These are phyloP conservation scores for Cepaea nemoralis DNA, from an alignment of 1,140 invertebrate genomes.

Conservation along the genomic window DNA sequence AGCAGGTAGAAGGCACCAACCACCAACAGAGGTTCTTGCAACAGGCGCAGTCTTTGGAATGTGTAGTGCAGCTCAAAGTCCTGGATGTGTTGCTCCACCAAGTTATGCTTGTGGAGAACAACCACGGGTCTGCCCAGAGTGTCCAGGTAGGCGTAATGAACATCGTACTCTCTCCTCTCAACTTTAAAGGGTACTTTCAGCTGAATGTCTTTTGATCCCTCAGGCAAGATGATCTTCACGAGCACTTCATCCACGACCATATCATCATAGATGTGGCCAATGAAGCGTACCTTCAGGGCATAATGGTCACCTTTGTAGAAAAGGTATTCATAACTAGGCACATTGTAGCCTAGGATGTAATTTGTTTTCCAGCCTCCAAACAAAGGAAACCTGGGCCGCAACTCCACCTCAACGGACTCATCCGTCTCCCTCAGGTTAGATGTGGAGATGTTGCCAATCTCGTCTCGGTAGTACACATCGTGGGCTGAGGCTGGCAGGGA, in stretches of 20 bases:
- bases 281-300: slow-evolving; percentile 88
- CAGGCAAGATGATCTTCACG: slow-evolving; percentile 93
- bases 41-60: slow-evolving; percentile 84
- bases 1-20: slow-evolving; percentile 89
- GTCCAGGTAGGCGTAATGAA: slow-evolving; percentile 95
- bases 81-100: slow-evolving; percentile 97
- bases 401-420: slow-evolving; percentile 93
- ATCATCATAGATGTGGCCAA: slow-evolving; percentile 97
- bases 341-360: slow-evolving; percentile 96
- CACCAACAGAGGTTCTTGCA: slow-evolving; percentile 93
- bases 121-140: slow-evolving; percentile 92
- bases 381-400: slow-evolving; percentile 94
- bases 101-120: slow-evolving; percentile 85
- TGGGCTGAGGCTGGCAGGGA: slow-evolving; percentile 89
- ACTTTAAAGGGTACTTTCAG: slow-evolving; percentile 87
- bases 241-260: slow-evolving; percentile 93
- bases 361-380: slow-evolving; percentile 99
- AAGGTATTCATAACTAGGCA: slow-evolving; percentile 96
- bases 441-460: slow-evolving; percentile 99
- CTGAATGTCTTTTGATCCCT: slow-evolving; percentile 86
- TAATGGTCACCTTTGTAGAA: slow-evolving; percentile 86
- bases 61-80: slow-evolving; percentile 87
- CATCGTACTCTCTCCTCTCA: slow-evolving; percentile 80
- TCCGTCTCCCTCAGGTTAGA: slow-evolving; percentile 89
- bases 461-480: slow-evolving; percentile 95